phyloP scores from a whole-genome alignment of 2,113 vertebrate species.

The Oxyruncus cristatus region DNA sequence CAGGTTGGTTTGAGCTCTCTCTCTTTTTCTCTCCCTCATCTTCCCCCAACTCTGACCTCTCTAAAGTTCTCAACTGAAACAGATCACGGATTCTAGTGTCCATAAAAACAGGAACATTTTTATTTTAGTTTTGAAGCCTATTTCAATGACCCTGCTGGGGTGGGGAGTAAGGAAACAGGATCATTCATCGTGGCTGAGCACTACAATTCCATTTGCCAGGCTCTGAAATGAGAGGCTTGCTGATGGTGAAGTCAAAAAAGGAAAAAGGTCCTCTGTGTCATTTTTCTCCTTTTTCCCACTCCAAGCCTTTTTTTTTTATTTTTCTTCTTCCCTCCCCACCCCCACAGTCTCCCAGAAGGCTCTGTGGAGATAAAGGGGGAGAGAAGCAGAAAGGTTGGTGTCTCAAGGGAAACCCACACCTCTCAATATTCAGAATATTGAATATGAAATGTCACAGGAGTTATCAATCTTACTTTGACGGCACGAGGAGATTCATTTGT shows the following conservation, averaged over 20 bases:
- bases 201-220: conserved; percentile 81
- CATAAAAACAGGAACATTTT: conserved; percentile 78
- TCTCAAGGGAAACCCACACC: conserved; percentile 76
- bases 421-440: conserved; percentile 86
- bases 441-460: conserved; percentile 82
- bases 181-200: conserved; percentile 78
- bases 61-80: conserved; percentile 71
- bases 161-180: not conserved
- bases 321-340: not conserved
- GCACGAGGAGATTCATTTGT: conserved; percentile 79
- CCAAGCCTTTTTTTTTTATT: not conserved
- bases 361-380: conserved; percentile 59
- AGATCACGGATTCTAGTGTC: conserved; percentile 72
- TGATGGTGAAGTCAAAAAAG: conserved; percentile 82
- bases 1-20: not conserved
- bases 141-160: conserved; percentile 64
- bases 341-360: conserved; percentile 44
- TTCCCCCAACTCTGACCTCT: not conserved
- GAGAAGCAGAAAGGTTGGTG: conserved; percentile 50
- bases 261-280: conserved; percentile 56
- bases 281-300: conserved; percentile 57
- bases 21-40: not conserved
- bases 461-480: conserved; percentile 91
- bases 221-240: conserved; percentile 79
- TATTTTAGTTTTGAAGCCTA: conserved; percentile 82